Evolutionary conservation across 1,140 invertebrate genomes (phyloP).

Genomic region (Drosophila rhopaloa): DNA sequence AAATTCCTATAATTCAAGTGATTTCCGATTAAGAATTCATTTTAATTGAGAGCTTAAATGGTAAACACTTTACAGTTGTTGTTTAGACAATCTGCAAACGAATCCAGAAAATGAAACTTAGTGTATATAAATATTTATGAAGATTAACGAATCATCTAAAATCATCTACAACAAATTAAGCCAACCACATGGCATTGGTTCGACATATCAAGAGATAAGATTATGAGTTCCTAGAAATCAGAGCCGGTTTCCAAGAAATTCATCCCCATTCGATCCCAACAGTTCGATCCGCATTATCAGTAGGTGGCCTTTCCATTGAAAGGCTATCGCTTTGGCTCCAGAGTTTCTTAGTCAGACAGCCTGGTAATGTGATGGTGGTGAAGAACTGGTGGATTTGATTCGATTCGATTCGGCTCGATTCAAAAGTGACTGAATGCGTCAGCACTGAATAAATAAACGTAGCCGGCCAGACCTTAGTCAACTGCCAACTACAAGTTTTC

Average conservation of each 20-base stretch:
- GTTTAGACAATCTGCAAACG: too few relatives aligned
- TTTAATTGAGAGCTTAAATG: too few relatives aligned
- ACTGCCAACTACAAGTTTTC: constrained; percentile 34
- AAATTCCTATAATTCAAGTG: too few relatives aligned
- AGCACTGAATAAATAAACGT: constrained; percentile 48
- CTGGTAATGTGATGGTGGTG: constrained; percentile 4
- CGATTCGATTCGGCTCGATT: background rate
- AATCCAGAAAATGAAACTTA: background rate
- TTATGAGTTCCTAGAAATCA: constrained; percentile 18
- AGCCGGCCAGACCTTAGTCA: constrained; percentile 46
- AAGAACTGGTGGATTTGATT: background rate
- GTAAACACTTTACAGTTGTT: too few relatives aligned
- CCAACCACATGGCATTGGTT: background rate
- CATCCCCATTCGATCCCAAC: background rate
- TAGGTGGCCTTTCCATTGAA: constrained; percentile 24
- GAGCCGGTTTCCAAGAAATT: constrained; percentile 27
- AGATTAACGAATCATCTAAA: background rate
- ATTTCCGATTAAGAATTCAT: too few relatives aligned
- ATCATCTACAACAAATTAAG: constrained; percentile 18
- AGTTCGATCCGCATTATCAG: constrained; percentile 27
- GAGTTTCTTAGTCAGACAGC: constrained; percentile 48
- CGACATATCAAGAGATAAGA: background rate
- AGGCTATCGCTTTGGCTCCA: constrained; percentile 24
- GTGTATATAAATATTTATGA: constrained; percentile 10
- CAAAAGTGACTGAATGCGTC: constrained; percentile 33